Base-by-base conservation (phyloP, 2,888 invertebrate genomes). In the Keiferia lycopersicella region DNA sequence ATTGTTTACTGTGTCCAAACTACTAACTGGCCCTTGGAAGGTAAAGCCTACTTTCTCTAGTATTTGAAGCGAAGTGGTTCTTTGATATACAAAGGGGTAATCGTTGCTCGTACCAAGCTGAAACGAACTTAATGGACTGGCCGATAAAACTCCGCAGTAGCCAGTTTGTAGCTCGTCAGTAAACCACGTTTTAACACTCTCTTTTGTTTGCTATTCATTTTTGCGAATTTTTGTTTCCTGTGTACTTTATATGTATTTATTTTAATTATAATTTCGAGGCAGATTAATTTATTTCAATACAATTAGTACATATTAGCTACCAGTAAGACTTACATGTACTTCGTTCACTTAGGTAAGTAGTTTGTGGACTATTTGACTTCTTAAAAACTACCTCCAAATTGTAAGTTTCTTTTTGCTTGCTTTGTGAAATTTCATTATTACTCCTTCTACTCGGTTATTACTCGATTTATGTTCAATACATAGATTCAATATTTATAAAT, bases 31-130 rank as follows among this genome's bases (percentile, higher is more conserved):
- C 48, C 56, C 41, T 61, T 48, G 64, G 69, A 63, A 69, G 71
- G 74, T 77, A 78, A 70, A 70, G 74, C 73, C 73, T 64, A 80
- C 71, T 79, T 79, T 81, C 75, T 69, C 73, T 67, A 75, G 76
- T 70, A 67, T 63, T 65, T 66, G 60, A 68, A 65, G 66, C 68
- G 16, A 64, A 61, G 65, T 64, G 68, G 68, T 66, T 66, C 63
- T 63, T 64, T 60, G 61, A 39, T 63, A 68, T 65, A 71, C 67
- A 70, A 67, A 70, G 73, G 61, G 69, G 66, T 64, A 64, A 70
- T 70, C 68, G 65, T 67, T 64, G 65, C 16, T 65, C 63, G 66
- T 70, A 69, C 66, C 73, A 69, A 69, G 71, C 70, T 61, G 73
- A 71, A 74, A 72, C 71, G 66, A 66, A 62, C 70, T 66, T 69